Evolutionary conservation across 2,888 invertebrate genomes (phyloP), one percentile per base, ranked within the genome.

Genomic region (Pasiphila rectangulata): DNA sequence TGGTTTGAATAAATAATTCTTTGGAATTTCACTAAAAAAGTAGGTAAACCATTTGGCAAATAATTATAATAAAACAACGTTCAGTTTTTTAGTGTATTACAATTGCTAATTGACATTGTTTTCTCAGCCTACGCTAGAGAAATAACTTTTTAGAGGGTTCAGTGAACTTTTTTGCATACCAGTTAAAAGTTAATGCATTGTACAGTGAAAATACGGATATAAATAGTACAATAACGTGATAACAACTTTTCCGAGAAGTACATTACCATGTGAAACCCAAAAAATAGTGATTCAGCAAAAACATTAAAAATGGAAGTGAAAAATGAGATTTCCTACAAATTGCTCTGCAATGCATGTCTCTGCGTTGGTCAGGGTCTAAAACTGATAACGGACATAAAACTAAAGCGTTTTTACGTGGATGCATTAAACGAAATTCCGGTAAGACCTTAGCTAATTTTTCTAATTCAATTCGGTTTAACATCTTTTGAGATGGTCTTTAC

Each of bases 311-410:
- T 77, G 74, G 72, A 76, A 3, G 45, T 54, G 40, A 69, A 69
- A 52, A 64, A 67, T 20, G 54, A 63, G 21, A 30, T 67, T 10
- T 49, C 62, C 0, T 59, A 65, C 21, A 76, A 74, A 61, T 27
- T 76, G 19, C 56, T 86, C 2, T 87, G 87, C 51, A 76, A 72
- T 61, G 71, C 78, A 1, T 87, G 87, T 56, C 57, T 87, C 2
- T 80, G 82, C 50, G 72, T 82, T 4, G 82, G 74, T 1, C 67
- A 76, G 15, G 59, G 65, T 1, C 56, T 83, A 0, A 62, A 69
- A 4, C 57, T 65, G 15, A 56, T 86, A 10, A 69, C 58, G 0
- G 66, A 83, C 21, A 67, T 67, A n/a, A 75, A 67, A 58, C 24
- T 72, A 1, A 73, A 67, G 38, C 67, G 65, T 29, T 86, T 70